Conservation (phyloP, 2,888 invertebrate species). For the Pyralis farinalis region DNA sequence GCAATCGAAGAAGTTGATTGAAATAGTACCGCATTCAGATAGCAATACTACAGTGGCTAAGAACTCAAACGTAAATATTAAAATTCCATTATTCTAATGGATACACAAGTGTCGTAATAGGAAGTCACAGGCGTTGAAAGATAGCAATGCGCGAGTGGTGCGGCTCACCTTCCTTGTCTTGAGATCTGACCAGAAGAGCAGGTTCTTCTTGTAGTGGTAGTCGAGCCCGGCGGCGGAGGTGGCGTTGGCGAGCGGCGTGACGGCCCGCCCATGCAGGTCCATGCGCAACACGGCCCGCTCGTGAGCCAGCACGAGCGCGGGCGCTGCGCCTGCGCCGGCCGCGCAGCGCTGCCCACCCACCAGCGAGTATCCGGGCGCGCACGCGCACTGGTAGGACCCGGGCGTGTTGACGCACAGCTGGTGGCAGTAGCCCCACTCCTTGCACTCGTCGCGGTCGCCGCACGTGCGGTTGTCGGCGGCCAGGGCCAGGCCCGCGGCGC, state of each 20-base stretch:
- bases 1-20: no score
- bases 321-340: constrained; percentile 80
- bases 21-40: no score
- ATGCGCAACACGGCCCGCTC: constrained; percentile 87
- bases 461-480: constrained; percentile 92
- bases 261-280: constrained; percentile 83
- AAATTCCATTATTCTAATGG: no score
- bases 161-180: constrained; percentile 88
- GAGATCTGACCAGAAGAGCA: constrained; percentile 94
- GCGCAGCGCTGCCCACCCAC: constrained; percentile 82
- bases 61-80: no score
- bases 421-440: constrained; percentile 96
- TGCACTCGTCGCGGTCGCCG: constrained; percentile 94
- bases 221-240: constrained; percentile 93
- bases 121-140: no score
- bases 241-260: constrained; percentile 87
- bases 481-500: constrained; percentile 92
- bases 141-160: neutral
- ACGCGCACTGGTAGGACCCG: constrained; percentile 92
- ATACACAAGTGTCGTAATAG: no score
- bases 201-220: constrained; percentile 88
- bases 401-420: constrained; percentile 95
- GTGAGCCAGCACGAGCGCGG: constrained; percentile 85
- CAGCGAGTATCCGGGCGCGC: constrained; percentile 88
- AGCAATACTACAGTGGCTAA: no score